Base-by-base conservation (phyloP, 2,113 vertebrate species). In the Symphodus melops region DNA sequence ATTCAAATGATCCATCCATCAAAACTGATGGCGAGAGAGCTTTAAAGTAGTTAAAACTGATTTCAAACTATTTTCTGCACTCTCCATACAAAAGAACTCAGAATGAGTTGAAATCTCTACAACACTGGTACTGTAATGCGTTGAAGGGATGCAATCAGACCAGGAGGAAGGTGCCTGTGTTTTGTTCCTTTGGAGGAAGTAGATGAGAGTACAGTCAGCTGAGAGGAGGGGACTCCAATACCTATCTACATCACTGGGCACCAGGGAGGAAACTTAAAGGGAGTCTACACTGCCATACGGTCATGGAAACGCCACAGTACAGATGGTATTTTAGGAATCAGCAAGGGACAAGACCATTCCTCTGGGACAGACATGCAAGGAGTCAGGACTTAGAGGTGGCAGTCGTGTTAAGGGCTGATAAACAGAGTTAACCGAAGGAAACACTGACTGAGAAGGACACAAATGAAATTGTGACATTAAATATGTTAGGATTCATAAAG, bases 281-380 rank as follows among this genome's bases (percentile, higher is more conserved):
- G 90, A 89, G 72, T 79, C 82, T 75, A 85, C 77, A 58, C 58
- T 81, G 91, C 83, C 76, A 68, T 73, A 69, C 33, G 69, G 78
- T 89, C 92, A 92, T 94, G 88, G 94, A 90, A 94, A 94, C 90
- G 4, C 77, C 77, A 76, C 75, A 88, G 77, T 76, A 73, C 81
- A 83, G 69, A 36, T 57, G 72, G 70, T 94, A 94, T 93, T 94
- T 93, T 71, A 62, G 75, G 86, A 87, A 70, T 67, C 86, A 82
- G 44, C 79, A 23, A 41, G 89, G 81, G 91, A 89, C 56, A 64
- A 6, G 56, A 1, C 6, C 62, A 61, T 57, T 87, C 91, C 81
- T 81, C 53, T 28, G 84, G 77, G 89, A 81, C 37, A 42, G 64
- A 81, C 44, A 78, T 37, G 36, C 16, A 48, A 69, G 66, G 74